Conservation (phyloP, 2,888 invertebrate species). For the Cheilosia vernalis region DNA sequence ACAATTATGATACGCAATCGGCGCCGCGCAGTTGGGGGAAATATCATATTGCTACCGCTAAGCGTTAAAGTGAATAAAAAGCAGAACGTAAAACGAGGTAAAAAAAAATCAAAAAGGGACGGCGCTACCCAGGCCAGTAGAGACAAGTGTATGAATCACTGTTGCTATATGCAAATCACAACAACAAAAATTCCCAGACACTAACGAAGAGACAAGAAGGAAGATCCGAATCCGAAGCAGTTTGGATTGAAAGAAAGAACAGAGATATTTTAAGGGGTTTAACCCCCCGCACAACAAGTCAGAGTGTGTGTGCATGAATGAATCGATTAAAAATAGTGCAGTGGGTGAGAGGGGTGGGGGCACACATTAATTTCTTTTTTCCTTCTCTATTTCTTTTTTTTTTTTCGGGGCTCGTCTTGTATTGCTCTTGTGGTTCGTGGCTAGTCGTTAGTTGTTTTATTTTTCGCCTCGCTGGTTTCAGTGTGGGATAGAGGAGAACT, state of each 20-base stretch:
- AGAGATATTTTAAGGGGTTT: background rate
- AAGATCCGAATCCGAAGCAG: background rate
- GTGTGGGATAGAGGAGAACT: background rate
- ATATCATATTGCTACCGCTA: conserved; percentile 60
- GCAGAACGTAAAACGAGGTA: conserved; percentile 11
- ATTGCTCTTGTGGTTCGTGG: background rate
- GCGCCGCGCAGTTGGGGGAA: conserved; percentile 31
- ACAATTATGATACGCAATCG: conserved; percentile 61
- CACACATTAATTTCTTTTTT: background rate
- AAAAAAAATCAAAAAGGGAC: conserved; percentile 2
- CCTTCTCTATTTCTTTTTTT: too few species aligned
- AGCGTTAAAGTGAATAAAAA: background rate
- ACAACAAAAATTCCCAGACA: background rate
- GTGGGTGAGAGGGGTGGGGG: background rate
- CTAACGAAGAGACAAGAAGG: background rate
- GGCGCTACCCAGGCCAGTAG: background rate
- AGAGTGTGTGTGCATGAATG: conserved; percentile 14
- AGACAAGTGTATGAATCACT: conserved; percentile 29
- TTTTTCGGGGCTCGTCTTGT: background rate
- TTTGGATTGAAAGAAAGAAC: background rate
- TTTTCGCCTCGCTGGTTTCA: background rate
- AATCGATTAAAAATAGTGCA: conserved; percentile 59
- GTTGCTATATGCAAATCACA: conserved; percentile 52
- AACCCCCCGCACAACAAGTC: background rate
- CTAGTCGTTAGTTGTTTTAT: background rate